A percentile compares a stretch with the other conserved stretches of the same genome.
Evolutionary conservation across 2,797 vertebrate species (phyloP).

Genomic region (Halcyon smyrnensis): DNA sequence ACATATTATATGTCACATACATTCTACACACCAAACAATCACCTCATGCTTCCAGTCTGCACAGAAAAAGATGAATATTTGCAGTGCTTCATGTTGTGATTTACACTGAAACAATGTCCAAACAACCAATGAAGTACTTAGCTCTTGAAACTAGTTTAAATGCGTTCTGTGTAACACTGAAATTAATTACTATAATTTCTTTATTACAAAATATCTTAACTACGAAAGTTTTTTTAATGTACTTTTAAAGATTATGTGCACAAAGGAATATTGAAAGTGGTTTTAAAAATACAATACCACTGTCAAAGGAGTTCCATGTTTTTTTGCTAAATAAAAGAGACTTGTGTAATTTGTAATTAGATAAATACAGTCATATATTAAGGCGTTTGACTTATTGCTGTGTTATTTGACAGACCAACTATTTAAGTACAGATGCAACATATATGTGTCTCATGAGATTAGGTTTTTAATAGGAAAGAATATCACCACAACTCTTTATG

Average conservation of each 20-base stretch:
- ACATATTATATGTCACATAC: not conserved
- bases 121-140: not conserved
- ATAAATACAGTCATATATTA: constrained; percentile 15
- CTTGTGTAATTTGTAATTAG: constrained; percentile 3
- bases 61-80: not conserved
- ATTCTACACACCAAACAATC: constrained; percentile 11
- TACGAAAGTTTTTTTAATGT: not conserved
- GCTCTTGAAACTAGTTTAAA: not conserved
- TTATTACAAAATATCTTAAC: not conserved
- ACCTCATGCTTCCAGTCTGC: not conserved
- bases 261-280: not conserved
- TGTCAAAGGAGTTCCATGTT: not conserved
- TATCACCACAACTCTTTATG: not conserved
- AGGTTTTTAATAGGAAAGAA: not conserved
- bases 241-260: not conserved
- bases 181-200: not conserved
- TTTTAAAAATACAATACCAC: not conserved
- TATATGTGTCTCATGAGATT: not conserved
- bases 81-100: not conserved
- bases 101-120: not conserved
- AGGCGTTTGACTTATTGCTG: constrained; percentile 38
- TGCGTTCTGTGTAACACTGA: not conserved
- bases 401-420: constrained; percentile 48
- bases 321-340: constrained; percentile 34
- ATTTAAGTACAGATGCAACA: constrained; percentile 24